phyloP scores from a whole-genome alignment of 2,888 invertebrate genomes.

The Conistra vaccinii region DNA sequence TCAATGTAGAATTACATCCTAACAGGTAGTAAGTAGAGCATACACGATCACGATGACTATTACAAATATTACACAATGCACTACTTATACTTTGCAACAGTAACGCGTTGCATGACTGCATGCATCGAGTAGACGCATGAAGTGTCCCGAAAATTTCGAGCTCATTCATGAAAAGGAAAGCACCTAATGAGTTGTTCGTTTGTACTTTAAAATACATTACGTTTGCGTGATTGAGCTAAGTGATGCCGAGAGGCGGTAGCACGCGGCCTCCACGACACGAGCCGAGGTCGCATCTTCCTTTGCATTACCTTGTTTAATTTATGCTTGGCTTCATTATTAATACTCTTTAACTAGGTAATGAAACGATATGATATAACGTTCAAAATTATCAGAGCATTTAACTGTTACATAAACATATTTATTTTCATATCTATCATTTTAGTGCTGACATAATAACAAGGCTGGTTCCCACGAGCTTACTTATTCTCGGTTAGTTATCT shows the following conservation, averaged over 20 bases:
- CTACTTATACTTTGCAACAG: slow-evolving; percentile 35
- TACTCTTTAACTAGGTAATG: slow-evolving; percentile 50
- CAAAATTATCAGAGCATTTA: slow-evolving; percentile 55
- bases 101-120: slow-evolving; percentile 30
- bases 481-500: slow-evolving; percentile 44
- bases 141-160: slow-evolving; percentile 23
- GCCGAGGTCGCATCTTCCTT: slow-evolving; percentile 84
- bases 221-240: slow-evolving; percentile 75
- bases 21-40: slow-evolving; percentile 44
- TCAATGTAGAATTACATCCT: slow-evolving; percentile 10
- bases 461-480: slow-evolving; percentile 58
- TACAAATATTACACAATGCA: slow-evolving; percentile 37
- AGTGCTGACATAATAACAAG: slow-evolving; percentile 44
- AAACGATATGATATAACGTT: slow-evolving; percentile 52
- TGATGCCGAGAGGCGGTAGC: slow-evolving; percentile 64
- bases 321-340: slow-evolving; percentile 66
- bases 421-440: slow-evolving; percentile 44
- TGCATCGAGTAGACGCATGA: slow-evolving; percentile 18
- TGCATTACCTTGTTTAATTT: slow-evolving; percentile 76
- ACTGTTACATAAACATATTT: slow-evolving; percentile 43
- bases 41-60: slow-evolving; percentile 29
- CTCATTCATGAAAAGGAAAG: slow-evolving; percentile 40
- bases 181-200: slow-evolving; percentile 64
- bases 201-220: slow-evolving; percentile 69
- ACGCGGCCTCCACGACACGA: slow-evolving; percentile 75